Evolutionary conservation across 1,140 invertebrate species (phyloP).

Genomic region (Cotesia glomerata): DNA sequence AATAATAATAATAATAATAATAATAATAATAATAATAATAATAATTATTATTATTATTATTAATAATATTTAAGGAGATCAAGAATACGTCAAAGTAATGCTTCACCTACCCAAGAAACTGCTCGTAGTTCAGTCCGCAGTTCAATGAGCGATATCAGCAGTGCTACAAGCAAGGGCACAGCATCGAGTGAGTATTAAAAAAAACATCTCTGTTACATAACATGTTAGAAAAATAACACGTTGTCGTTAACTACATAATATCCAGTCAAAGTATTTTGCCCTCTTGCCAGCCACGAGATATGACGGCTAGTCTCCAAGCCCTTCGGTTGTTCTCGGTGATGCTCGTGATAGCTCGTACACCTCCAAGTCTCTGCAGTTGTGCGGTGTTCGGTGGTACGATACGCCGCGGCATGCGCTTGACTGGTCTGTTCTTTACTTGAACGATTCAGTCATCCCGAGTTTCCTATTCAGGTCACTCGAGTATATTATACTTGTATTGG

Average conservation of each 20-base stretch:
- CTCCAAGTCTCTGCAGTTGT: conserved; percentile 24
- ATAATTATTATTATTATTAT: not conserved
- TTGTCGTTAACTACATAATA: conserved; percentile 10
- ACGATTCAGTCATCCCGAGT: conserved; percentile 34
- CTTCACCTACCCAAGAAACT: conserved; percentile 58
- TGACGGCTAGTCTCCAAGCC: not conserved
- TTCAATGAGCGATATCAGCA: conserved; percentile 61
- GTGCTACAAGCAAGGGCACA: conserved; percentile 52
- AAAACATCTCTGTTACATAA: not conserved
- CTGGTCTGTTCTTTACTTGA: conserved; percentile 23
- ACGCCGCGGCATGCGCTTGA: conserved; percentile 14
- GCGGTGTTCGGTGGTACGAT: conserved; percentile 3
- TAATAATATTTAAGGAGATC: conserved; percentile 44
- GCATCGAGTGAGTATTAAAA: conserved; percentile 51
- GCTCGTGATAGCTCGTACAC: conserved; percentile 31
- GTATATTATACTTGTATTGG: not conserved
- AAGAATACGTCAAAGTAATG: conserved; percentile 53
- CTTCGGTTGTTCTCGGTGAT: conserved; percentile 27
- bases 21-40: not conserved
- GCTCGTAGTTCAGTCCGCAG: conserved; percentile 61
- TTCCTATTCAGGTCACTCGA: conserved; percentile 35
- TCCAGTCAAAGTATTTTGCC: not conserved
- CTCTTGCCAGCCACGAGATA: not conserved
- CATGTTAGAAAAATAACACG: not conserved
- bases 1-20: not conserved